These are phyloP conservation scores for Loripinus fragilis DNA, from an alignment of 2,888 invertebrate genomes.

Conservation along the genomic window DNA sequence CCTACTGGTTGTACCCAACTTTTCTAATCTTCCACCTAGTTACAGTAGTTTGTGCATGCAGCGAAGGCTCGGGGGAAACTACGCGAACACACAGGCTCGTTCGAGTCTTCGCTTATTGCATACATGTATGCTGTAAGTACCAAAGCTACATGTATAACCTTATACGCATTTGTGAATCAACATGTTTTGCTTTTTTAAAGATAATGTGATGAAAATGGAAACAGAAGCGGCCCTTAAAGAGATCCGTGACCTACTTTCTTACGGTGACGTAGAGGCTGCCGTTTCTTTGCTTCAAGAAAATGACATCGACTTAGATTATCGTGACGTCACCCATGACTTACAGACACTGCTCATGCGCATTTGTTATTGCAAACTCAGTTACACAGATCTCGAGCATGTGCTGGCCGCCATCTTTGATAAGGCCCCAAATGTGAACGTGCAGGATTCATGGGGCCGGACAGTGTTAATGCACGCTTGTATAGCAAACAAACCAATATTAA, in stretches of 20 bases:
- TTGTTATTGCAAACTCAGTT: conserved; percentile 66
- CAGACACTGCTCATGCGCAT: conserved; percentile 73
- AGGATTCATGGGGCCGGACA: conserved; percentile 71
- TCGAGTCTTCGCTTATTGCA: no score
- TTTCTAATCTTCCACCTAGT: no score
- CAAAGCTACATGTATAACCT: no score
- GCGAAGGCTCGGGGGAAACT: no score
- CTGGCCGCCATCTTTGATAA: conserved; percentile 59
- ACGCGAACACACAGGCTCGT: no score
- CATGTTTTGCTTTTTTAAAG: not conserved
- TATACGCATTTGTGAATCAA: no score
- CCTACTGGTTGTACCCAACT: no score
- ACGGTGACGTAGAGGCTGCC: conserved; percentile 50
- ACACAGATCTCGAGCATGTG: conserved; percentile 45
- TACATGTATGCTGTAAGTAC: no score
- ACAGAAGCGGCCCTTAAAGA: conserved; percentile 29
- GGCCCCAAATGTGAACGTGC: conserved; percentile 66
- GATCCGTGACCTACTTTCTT: conserved; percentile 46
- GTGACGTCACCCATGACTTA: conserved; percentile 71
- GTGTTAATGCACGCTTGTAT: conserved; percentile 76
- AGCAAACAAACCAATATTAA: conserved; percentile 58
- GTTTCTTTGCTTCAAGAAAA: conserved; percentile 52
- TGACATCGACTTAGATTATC: conserved; percentile 66
- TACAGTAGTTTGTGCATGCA: no score
- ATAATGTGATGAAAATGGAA: conserved; percentile 17